phyloP scores from a whole-genome alignment of 2,797 vertebrate genomes.

The Dryobates pubescens region DNA sequence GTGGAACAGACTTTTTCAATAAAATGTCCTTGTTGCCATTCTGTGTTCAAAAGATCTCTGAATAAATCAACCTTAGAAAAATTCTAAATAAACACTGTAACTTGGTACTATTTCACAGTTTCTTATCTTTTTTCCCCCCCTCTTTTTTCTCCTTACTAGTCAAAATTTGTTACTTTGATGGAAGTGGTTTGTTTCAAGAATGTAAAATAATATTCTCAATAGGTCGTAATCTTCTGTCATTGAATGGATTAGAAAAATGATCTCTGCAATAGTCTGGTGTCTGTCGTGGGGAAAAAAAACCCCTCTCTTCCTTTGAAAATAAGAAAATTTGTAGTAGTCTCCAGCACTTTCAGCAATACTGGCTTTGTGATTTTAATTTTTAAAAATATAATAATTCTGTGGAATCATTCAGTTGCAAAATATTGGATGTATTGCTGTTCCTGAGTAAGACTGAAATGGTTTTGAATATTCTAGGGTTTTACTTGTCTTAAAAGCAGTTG shows the following conservation, averaged over 20 bases:
- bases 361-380: background rate
- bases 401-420: background rate
- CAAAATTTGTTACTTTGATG: background rate
- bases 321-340: background rate
- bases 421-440: background rate
- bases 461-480: background rate
- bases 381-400: background rate
- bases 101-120: background rate
- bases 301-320: background rate
- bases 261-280: background rate
- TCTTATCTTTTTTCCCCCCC: background rate
- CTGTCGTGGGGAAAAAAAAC: background rate
- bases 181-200: background rate
- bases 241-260: background rate
- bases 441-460: background rate
- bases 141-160: background rate
- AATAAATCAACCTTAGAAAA: slow-evolving; percentile 8
- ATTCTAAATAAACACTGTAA: background rate
- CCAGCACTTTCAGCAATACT: background rate
- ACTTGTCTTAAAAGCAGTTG: background rate
- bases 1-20: background rate
- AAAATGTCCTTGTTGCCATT: background rate
- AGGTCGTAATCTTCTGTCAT: background rate
- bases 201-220: background rate
- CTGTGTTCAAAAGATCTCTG: background rate